Base-by-base conservation (phyloP, 2,797 vertebrate species). In the Distichodus sexfasciatus region DNA sequence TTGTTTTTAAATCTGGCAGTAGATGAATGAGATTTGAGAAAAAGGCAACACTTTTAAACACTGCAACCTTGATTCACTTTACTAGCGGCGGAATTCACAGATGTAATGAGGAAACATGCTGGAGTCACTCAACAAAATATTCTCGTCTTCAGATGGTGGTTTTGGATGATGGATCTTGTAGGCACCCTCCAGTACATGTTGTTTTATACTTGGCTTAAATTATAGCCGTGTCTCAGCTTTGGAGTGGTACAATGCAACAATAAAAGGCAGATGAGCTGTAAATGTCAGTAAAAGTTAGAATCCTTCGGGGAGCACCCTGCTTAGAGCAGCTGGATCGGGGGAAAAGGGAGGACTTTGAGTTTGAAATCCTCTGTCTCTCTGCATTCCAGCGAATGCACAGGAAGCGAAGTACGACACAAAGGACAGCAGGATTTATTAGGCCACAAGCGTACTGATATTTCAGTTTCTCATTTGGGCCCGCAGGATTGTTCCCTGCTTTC, bases 211-310 rank as follows among this genome's bases (percentile, higher is more conserved):
- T 72, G 17, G 68, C 76, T 69, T 63, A 46, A 81, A 81, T 82
- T 82, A 86, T 50, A 70, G 58, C 69, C 78, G 70, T 80, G 68
- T 81, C 73, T 72, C 46, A 68, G 55, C 74, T 76, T 80, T 76
- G 76, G 53, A 81, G 76, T 78, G 68, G 66, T 66, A 71, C 61
- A 61, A 62, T 69, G 65, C 78, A 76, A 75, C 79, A 85, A 84
- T 82, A 63, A 80, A 84, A 86, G 81, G 81, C 83, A 87, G 79
- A 85, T 81, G 82, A 86, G 66, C 24, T 58, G 79, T 75, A 80
- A 84, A 87, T 73, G 74, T 77, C 72, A 76, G 66, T 64, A 75
- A 79, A 83, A 80, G 65, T 66, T 67, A 72, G 33, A 55, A 59
- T 72, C 66, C 66, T 64, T 66, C 67, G 63, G 48, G 41, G 47